phyloP scores from a whole-genome alignment of 2,113 vertebrate species.

The Mustela nigripes region DNA sequence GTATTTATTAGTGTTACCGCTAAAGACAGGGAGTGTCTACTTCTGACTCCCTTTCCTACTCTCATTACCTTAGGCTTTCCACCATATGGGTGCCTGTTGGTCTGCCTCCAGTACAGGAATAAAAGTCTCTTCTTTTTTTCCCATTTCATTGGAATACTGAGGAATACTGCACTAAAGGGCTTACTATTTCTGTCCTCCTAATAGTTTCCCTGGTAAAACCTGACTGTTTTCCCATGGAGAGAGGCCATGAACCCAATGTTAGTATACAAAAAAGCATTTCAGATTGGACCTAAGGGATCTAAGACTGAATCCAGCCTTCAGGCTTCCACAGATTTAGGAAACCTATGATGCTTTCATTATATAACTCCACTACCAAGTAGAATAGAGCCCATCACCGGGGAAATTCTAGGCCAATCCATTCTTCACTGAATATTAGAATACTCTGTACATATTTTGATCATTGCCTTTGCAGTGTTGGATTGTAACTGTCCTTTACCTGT shows the following conservation, averaged over 20 bases:
- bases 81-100: neutral
- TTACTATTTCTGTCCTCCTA: neutral
- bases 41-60: neutral
- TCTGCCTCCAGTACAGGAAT: neutral
- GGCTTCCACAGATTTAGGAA: neutral
- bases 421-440: neutral
- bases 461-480: neutral
- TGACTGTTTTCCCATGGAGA: neutral
- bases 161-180: neutral
- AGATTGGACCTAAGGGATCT: neutral
- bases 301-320: neutral
- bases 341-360: neutral
- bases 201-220: neutral
- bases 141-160: conserved; percentile 22
- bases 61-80: neutral
- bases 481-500: neutral
- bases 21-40: neutral
- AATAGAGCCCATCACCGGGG: neutral
- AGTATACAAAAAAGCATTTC: neutral
- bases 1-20: conserved; percentile 16
- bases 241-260: conserved; percentile 39
- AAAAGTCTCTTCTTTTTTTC: neutral
- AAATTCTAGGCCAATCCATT: neutral
- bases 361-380: neutral
- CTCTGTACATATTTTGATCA: neutral